Conservation (phyloP, 2,888 invertebrate genomes). For the Standfussiana lucernea region DNA sequence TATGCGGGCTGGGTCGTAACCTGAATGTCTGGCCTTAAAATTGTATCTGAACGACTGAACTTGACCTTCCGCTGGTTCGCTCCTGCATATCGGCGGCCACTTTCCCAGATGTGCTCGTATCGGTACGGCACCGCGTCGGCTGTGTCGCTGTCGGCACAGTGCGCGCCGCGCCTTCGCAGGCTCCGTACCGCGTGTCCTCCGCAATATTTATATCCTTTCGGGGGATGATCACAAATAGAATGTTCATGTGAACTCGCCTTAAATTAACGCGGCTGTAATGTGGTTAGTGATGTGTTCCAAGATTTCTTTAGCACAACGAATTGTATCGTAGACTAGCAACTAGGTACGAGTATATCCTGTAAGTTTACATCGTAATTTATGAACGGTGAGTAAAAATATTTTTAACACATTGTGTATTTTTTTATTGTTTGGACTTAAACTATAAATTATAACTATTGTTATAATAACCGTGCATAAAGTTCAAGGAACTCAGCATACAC, state of each 20-base stretch:
- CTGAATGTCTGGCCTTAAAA: conserved; percentile 71
- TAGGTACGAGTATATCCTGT: conserved; percentile 14
- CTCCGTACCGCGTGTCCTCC: conserved; percentile 56
- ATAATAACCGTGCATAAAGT: conserved; percentile 15
- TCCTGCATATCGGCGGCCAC: conserved; percentile 77
- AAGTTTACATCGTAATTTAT: conserved; percentile 42
- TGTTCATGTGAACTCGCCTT: conserved; percentile 66
- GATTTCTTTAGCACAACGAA: conserved; percentile 62
- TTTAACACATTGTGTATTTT: conserved; percentile 12
- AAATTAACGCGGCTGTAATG: conserved; percentile 66
- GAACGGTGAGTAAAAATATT: conserved; percentile 56
- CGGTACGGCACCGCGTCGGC: conserved; percentile 51
- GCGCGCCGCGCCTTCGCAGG: conserved; percentile 60
- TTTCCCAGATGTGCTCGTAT: conserved; percentile 73
- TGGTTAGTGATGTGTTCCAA: conserved; percentile 73
- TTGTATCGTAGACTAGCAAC: conserved; percentile 49
- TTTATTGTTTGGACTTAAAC: conserved; percentile 8
- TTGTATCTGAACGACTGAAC: conserved; percentile 74
- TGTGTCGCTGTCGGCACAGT: conserved; percentile 43
- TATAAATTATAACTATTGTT: conserved; percentile 21
- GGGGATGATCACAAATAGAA: conserved; percentile 65
- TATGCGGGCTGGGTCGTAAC: conserved; percentile 61
- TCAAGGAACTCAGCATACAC: conserved; percentile 36
- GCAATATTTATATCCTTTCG: conserved; percentile 62
- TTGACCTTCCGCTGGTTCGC: conserved; percentile 83